Base-by-base conservation (phyloP, 2,797 vertebrate species). In the Gallirallus australis region DNA sequence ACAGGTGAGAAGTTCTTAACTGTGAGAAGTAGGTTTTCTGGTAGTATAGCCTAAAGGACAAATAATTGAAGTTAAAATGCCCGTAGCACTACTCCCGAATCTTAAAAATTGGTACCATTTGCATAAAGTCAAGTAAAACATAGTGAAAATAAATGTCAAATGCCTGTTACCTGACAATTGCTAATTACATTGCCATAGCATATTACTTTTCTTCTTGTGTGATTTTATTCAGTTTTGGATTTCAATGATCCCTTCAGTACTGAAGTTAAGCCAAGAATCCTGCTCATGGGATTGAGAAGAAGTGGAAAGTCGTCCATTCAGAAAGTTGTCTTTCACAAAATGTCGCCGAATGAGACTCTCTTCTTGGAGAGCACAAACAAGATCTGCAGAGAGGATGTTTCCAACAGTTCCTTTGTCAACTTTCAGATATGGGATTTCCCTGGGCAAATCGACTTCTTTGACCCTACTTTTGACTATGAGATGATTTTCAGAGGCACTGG, bases 241-340 rank as follows among this genome's bases (percentile, higher is more conserved):
- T 99, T 99, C 96, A 98, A 97, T 27, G 98, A 99, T 85, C 98
- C 98, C 56, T 98, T 99, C 97, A 98, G 98, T 95, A 98, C 98
- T 48, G 99, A 99, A 97, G 98, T 99, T 96, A 99, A 99, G 96
- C 99, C 99, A 42, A 98, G 99, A 64, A 99, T 99, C 88, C 97
- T 99, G 92, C 98, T 99, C 60, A 99, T 99, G 99, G 99, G 99
- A 73, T 97, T 99, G 93, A 97, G 99, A 76, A 98, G 99, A 96
- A 99, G 99, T 18, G 99, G 99, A 45, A 99, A 99, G 88, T 99
- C 99, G 14, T 99, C 99, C 53, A 99, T 99, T 96, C 99, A 99
- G 98, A 99, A 99, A 97, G 99, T 99, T 82, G 99, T 99, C 78
- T 99, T 99, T 97, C 98, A 99, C 97, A 99, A 98, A 97, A 99